These are phyloP conservation scores for Rallus crepitans DNA, from an alignment of 2,797 vertebrate genomes.

Conservation along the genomic window DNA sequence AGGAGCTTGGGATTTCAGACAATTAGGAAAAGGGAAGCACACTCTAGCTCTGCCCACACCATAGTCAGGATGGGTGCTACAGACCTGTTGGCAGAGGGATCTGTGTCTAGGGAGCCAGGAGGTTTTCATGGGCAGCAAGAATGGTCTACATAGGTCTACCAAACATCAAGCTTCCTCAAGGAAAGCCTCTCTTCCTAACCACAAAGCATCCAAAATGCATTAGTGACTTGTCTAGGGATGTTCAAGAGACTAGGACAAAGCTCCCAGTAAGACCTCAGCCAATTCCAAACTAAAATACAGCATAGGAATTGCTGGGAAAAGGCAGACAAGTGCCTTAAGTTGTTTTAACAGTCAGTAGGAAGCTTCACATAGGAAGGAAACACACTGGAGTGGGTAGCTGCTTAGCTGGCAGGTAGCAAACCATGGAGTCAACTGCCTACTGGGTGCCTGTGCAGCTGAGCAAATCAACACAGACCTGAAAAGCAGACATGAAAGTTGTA, in stretches of 20 bases:
- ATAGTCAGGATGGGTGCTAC: not conserved
- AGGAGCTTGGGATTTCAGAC: not conserved
- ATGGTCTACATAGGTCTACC: not conserved
- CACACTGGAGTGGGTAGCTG: not conserved
- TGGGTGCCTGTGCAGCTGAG: not conserved
- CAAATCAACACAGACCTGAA: not conserved
- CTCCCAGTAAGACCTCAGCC: not conserved
- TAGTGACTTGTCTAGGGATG: not conserved
- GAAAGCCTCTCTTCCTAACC: not conserved
- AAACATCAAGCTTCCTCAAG: not conserved
- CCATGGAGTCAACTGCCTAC: not conserved
- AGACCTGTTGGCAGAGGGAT: not conserved
- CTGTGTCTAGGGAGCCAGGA: not conserved
- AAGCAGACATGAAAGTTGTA: not conserved
- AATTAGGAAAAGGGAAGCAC: not conserved
- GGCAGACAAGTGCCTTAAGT: not conserved
- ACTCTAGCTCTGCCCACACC: not conserved
- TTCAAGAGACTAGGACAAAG: not conserved
- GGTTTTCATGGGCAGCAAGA: not conserved
- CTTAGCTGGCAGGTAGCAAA: not conserved
- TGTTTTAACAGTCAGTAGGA: not conserved
- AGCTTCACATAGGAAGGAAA: not conserved
- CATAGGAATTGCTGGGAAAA: not conserved
- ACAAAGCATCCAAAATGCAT: not conserved
- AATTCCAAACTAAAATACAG: not conserved